These are phyloP conservation scores for Stomorhina lunata DNA, from an alignment of 2,888 invertebrate genomes.

Conservation along the genomic window DNA sequence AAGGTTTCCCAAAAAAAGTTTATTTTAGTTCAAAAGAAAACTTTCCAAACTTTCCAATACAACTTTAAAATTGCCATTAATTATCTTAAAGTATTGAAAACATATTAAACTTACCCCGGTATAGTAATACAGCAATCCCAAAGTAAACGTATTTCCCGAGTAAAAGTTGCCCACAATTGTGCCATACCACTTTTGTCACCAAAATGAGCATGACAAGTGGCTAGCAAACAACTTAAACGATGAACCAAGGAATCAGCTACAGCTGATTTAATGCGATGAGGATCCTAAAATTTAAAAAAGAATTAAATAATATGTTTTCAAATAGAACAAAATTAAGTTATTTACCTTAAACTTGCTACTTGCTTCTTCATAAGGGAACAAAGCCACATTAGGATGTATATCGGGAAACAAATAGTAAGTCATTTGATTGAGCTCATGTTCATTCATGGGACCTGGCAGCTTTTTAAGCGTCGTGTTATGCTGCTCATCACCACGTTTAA, in stretches of 20 bases:
- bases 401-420: conserved; percentile 94
- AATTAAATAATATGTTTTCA: not conserved
- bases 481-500: conserved; percentile 69
- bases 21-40: no score
- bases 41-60: no score
- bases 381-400: conserved; percentile 84
- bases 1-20: no score
- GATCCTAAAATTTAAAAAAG: conserved; percentile 80
- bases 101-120: conserved; percentile 95
- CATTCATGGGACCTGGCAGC: conserved; percentile 88
- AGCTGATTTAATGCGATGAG: conserved; percentile 86
- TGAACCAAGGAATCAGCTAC: conserved; percentile 89
- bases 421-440: conserved; percentile 87
- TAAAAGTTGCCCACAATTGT: conserved; percentile 96
- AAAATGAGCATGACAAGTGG: conserved; percentile 86
- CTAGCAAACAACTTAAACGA: conserved; percentile 88
- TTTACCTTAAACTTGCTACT: conserved; percentile 80
- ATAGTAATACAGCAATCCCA: conserved; percentile 91
- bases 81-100: no score
- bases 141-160: conserved; percentile 92
- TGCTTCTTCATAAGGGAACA: conserved; percentile 82
- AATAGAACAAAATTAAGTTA: not conserved
- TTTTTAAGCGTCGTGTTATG: conserved; percentile 81
- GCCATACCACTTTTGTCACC: conserved; percentile 89
- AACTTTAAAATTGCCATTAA: no score